phyloP scores from a whole-genome alignment of 2,888 invertebrate species.

The Pharmacophagus antenor region DNA sequence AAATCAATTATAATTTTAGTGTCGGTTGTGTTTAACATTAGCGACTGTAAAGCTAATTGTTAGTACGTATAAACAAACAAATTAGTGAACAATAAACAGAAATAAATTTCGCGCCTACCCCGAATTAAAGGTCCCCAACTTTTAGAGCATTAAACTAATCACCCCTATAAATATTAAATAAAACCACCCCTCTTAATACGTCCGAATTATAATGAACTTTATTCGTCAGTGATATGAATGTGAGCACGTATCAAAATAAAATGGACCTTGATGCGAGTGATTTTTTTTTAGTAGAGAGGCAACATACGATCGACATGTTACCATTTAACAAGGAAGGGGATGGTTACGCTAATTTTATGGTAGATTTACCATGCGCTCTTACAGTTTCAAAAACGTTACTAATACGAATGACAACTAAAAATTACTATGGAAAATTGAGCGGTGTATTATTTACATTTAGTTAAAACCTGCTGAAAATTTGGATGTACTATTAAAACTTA shows the following conservation, averaged over 20 bases:
- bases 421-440: neutral
- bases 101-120: conserved; percentile 38
- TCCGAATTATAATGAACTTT: conserved; percentile 23
- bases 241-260: conserved; percentile 24
- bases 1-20: conserved; percentile 5
- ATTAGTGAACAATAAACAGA: conserved; percentile 43
- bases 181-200: conserved; percentile 34
- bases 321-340: conserved; percentile 33
- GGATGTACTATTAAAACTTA: no score
- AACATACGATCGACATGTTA: conserved; percentile 35
- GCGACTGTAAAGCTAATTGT: conserved; percentile 26
- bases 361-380: conserved; percentile 31
- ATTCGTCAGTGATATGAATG: conserved; percentile 9
- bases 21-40: conserved; percentile 28
- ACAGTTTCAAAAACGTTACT: neutral
- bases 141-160: conserved; percentile 37
- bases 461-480: no score
- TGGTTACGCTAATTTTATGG: conserved; percentile 33
- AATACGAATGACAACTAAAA: neutral
- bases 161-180: conserved; percentile 42
- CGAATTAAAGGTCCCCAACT: conserved; percentile 40
- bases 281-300: conserved; percentile 31
- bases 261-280: conserved; percentile 14
- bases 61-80: conserved; percentile 46
- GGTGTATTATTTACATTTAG: neutral